Evolutionary conservation across 2,797 vertebrate genomes (phyloP).

Genomic region (Acomys russatus): DNA sequence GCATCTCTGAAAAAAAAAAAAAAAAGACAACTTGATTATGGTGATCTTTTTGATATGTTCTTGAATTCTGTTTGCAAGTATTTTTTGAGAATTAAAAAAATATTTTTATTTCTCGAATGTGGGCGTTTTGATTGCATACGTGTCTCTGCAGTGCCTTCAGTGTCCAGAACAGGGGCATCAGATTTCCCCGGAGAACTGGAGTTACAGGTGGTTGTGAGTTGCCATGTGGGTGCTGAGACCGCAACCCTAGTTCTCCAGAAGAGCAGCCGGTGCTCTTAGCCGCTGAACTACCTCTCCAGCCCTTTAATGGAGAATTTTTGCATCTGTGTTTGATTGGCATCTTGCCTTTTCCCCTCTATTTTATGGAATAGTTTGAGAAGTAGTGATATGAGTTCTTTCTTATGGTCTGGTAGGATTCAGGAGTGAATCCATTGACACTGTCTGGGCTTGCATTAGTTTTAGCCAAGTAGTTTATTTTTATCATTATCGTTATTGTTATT

Average conservation of each 20-base stretch:
- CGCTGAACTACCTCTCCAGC: background rate
- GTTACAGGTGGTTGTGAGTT: background rate
- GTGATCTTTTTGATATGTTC: background rate
- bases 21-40: background rate
- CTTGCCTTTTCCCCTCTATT: background rate
- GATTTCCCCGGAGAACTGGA: background rate
- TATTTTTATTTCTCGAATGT: background rate
- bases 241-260: background rate
- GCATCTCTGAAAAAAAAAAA: background rate
- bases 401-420: background rate
- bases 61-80: background rate
- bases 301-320: background rate
- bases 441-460: background rate
- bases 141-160: background rate
- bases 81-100: background rate
- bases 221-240: background rate
- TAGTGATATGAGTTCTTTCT: background rate
- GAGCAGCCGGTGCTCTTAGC: background rate
- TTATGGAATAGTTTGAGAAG: background rate
- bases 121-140: background rate
- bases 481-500: background rate
- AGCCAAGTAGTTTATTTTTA: background rate
- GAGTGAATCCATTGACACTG: background rate
- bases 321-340: background rate
- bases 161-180: background rate